Conservation (phyloP, 2,888 invertebrate species). For the Galerucella nymphaeae region DNA sequence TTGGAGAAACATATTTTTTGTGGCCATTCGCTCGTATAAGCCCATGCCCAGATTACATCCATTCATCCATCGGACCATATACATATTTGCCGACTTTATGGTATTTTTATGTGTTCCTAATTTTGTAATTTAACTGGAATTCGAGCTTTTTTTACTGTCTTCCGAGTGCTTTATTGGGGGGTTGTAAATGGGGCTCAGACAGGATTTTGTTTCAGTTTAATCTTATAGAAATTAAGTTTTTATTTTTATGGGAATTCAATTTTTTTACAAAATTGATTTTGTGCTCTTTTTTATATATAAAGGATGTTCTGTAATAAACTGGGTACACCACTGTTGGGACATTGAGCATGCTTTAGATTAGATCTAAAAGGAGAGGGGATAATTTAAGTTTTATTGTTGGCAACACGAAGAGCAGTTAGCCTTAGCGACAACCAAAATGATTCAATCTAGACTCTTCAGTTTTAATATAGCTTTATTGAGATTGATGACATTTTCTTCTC, state of each 20-base stretch:
- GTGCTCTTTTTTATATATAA: too few relatives aligned
- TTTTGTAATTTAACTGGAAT: slow-evolving; percentile 43
- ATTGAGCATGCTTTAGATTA: too few relatives aligned
- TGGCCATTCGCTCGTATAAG: slow-evolving; percentile 1
- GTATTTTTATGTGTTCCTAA: slow-evolving; percentile 43
- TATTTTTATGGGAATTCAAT: background rate
- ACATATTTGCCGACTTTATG: slow-evolving; percentile 42
- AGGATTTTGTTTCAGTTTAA: slow-evolving; percentile 7
- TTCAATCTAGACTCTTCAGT: too few relatives aligned
- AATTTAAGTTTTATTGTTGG: too few relatives aligned
- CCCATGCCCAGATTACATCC: slow-evolving; percentile 24
- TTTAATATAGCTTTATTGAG: too few relatives aligned
- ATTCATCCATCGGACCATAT: slow-evolving; percentile 44
- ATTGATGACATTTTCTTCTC: too few relatives aligned
- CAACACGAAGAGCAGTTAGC: too few relatives aligned
- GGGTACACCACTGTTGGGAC: too few relatives aligned
- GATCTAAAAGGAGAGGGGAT: too few relatives aligned
- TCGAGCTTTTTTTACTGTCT: slow-evolving; percentile 34
- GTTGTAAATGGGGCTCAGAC: background rate
- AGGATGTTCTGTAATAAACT: too few relatives aligned
- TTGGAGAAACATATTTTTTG: slow-evolving; percentile 47
- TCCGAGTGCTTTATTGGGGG: slow-evolving; percentile 13
- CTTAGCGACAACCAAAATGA: too few relatives aligned
- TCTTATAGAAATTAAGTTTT: background rate
- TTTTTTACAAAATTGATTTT: background rate